A percentile compares a stretch with the other conserved stretches of the same genome.
phyloP scores from a whole-genome alignment of 2,113 vertebrate species.

The Thermophis baileyi region DNA sequence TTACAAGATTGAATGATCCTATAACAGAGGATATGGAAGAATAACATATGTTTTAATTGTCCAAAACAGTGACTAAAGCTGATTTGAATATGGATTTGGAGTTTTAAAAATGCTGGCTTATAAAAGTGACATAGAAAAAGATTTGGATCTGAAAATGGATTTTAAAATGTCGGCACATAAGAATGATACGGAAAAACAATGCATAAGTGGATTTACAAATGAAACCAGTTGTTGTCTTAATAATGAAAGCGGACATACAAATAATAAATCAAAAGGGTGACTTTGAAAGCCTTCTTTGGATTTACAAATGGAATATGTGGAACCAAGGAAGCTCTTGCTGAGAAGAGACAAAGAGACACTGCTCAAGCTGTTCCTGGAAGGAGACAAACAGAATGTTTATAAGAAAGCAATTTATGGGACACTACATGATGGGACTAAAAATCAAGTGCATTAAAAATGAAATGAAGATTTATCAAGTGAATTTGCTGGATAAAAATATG shows the following conservation, averaged over 20 bases:
- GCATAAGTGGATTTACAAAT: not conserved
- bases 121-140: not conserved
- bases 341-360: not conserved
- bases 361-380: not conserved
- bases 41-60: no score
- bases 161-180: not conserved
- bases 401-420: not conserved
- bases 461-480: not conserved
- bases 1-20: no score
- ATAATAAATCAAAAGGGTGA: not conserved
- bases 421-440: not conserved
- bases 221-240: not conserved
- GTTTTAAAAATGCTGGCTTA: not conserved
- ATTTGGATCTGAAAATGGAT: not conserved
- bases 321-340: not conserved
- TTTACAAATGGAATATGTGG: not conserved
- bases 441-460: not conserved
- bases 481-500: not conserved
- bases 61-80: not conserved
- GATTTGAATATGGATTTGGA: not conserved
- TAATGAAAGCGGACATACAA: not conserved
- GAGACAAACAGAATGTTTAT: not conserved
- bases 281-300: not conserved
- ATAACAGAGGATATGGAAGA: no score
- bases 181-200: not conserved